phyloP scores from a whole-genome alignment of 2,113 vertebrate genomes.

The Salvelinus sp. region DNA sequence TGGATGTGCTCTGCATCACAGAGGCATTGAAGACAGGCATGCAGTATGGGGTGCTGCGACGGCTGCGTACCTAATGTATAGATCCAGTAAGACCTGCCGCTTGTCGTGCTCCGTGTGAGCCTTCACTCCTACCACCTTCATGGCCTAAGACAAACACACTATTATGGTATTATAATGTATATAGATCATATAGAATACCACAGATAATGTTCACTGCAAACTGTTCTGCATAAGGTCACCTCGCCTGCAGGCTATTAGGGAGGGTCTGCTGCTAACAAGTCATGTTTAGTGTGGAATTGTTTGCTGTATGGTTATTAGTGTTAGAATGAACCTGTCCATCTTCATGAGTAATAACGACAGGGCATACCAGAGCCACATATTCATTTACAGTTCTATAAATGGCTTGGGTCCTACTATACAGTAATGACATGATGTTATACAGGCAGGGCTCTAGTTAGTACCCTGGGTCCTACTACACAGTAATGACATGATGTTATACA shows the following conservation, averaged over 20 bases:
- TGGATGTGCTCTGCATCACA: not conserved
- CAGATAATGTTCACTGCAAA: not conserved
- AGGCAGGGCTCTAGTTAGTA: not conserved
- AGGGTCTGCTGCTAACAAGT: too few species aligned
- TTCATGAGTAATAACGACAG: too few species aligned
- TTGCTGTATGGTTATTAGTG: too few species aligned
- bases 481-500: too few species aligned
- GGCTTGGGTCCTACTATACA: not conserved
- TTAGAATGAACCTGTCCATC: too few species aligned
- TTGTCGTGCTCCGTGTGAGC: constrained; percentile 84
- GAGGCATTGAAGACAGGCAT: too few species aligned
- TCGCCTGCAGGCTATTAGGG: too few species aligned
- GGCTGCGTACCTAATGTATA: constrained; percentile 82
- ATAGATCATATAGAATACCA: not conserved
- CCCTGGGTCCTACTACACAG: too few species aligned
- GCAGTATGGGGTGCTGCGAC: not conserved
- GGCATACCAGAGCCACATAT: not conserved
- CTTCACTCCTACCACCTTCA: constrained; percentile 85
- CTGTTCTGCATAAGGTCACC: not conserved
- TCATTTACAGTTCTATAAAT: not conserved
- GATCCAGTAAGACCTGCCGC: constrained; percentile 86
- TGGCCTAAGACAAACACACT: constrained; percentile 68
- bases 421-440: too few species aligned
- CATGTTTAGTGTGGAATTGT: too few species aligned
- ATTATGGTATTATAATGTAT: constrained; percentile 27